Conservation (phyloP, 2,113 vertebrate species). For the Anoplopoma fimbria region DNA sequence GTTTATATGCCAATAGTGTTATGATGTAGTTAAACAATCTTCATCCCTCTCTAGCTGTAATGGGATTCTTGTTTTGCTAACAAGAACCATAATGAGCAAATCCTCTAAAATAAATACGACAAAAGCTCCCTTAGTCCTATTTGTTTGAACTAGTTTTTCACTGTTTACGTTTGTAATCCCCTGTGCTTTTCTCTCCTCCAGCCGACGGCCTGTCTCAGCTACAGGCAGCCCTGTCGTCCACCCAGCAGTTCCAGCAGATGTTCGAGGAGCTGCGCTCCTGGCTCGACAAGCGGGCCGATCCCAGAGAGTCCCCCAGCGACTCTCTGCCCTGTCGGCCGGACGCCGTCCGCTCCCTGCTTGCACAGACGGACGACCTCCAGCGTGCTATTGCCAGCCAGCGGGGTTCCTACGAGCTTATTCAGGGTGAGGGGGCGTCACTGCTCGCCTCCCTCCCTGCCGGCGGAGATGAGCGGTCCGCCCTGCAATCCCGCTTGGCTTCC, state of each 20-base stretch:
- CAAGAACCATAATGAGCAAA: background rate
- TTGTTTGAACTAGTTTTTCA: slow-evolving; percentile 2
- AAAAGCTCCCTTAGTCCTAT: background rate
- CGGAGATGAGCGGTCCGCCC: slow-evolving; percentile 88
- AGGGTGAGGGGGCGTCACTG: slow-evolving; percentile 90
- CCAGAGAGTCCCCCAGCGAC: slow-evolving; percentile 71
- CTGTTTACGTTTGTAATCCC: slow-evolving; percentile 18
- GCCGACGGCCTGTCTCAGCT: slow-evolving; percentile 96
- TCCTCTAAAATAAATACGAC: slow-evolving; percentile 13
- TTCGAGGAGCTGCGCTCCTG: slow-evolving; percentile 94
- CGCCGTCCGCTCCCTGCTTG: slow-evolving; percentile 87
- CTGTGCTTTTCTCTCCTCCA: slow-evolving; percentile 59
- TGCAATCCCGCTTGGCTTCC: slow-evolving; percentile 88
- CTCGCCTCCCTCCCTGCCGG: slow-evolving; percentile 89
- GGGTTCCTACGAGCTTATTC: slow-evolving; percentile 95
- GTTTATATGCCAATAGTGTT: background rate
- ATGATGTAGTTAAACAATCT: background rate
- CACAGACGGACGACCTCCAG: slow-evolving; percentile 92
- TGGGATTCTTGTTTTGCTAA: slow-evolving; percentile 8
- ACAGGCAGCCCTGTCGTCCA: slow-evolving; percentile 93
- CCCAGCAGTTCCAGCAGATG: slow-evolving; percentile 99
- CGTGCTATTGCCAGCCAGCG: slow-evolving; percentile 92
- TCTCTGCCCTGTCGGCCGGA: slow-evolving; percentile 90
- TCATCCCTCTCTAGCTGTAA: background rate
- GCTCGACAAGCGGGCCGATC: slow-evolving; percentile 89